Evolutionary conservation across 2,113 vertebrate genomes (phyloP).

Genomic region (Sarotherodon lohbergeri): DNA sequence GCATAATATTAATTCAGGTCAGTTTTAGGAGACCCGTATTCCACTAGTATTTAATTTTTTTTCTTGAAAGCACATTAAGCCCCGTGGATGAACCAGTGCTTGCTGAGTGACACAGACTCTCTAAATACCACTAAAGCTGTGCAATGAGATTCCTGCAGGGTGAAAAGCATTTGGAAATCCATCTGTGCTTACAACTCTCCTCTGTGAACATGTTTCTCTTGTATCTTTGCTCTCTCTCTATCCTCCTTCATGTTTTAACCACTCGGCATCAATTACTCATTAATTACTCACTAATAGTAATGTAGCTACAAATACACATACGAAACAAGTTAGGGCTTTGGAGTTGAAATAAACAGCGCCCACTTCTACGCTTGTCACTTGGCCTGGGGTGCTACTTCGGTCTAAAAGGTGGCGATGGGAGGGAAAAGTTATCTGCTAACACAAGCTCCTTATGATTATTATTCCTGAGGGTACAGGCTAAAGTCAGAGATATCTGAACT

Average conservation of each 20-base stretch:
- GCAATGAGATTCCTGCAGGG: neutral
- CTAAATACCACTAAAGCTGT: slow-evolving; percentile 13
- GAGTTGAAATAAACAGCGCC: neutral
- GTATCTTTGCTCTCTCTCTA: slow-evolving; percentile 1
- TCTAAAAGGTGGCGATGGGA: neutral
- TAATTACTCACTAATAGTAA: slow-evolving; percentile 62
- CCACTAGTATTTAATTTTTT: neutral
- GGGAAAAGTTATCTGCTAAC: neutral
- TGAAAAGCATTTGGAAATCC: slow-evolving; percentile 33
- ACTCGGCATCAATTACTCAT: slow-evolving; percentile 72
- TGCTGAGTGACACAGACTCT: neutral
- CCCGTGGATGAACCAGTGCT: neutral
- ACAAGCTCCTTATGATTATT: neutral
- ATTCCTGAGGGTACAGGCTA: neutral
- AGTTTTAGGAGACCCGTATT: neutral
- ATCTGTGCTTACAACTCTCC: slow-evolving; percentile 17
- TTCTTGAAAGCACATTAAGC: neutral
- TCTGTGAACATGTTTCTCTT: slow-evolving; percentile 45
- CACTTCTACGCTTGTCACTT: neutral
- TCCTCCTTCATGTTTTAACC: slow-evolving; percentile 30
- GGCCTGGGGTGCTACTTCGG: neutral
- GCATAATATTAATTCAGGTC: neutral
- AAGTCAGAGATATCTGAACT: neutral
- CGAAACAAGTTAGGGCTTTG: neutral
- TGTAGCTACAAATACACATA: slow-evolving; percentile 32